Conservation (phyloP, 2,113 vertebrate genomes). For the Festucalex cinctus region DNA sequence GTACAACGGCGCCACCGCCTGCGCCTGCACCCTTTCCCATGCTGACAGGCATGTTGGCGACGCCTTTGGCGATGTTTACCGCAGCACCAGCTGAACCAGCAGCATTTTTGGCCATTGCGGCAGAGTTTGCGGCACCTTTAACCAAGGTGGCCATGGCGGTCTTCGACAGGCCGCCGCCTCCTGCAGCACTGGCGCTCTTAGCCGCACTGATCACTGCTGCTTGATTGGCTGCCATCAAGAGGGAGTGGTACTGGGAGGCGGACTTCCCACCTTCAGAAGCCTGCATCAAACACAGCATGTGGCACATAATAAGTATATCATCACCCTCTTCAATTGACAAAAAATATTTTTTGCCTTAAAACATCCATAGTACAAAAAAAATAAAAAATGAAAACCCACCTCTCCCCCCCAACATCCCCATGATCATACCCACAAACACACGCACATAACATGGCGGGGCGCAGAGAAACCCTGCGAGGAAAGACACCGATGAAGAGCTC, state of each 20-base stretch:
- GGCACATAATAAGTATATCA: constrained; percentile 11
- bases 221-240: constrained; percentile 74
- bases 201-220: constrained; percentile 73
- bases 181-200: constrained; percentile 63
- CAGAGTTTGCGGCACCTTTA: constrained; percentile 45
- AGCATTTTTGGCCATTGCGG: constrained; percentile 35
- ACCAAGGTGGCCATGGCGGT: constrained; percentile 47
- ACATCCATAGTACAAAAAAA: too few relatives aligned
- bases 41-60: constrained; percentile 64
- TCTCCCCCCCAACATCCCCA: too few relatives aligned
- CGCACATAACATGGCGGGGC: too few relatives aligned
- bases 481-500: too few relatives aligned
- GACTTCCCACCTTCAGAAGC: constrained; percentile 54
- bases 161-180: constrained; percentile 51
- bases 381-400: too few relatives aligned
- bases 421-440: too few relatives aligned
- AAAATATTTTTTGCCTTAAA: too few relatives aligned
- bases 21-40: constrained; percentile 62
- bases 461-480: too few relatives aligned
- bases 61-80: constrained; percentile 58
- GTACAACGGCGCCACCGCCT: constrained; percentile 42
- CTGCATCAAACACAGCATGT: constrained; percentile 35
- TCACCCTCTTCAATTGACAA: too few relatives aligned
- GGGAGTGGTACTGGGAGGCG: constrained; percentile 60
- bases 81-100: constrained; percentile 33